These are phyloP conservation scores for rat (Rattus norvegicus) DNA, from an alignment of 2,113 vertebrate genomes.

Conservation along the genomic window DNA sequence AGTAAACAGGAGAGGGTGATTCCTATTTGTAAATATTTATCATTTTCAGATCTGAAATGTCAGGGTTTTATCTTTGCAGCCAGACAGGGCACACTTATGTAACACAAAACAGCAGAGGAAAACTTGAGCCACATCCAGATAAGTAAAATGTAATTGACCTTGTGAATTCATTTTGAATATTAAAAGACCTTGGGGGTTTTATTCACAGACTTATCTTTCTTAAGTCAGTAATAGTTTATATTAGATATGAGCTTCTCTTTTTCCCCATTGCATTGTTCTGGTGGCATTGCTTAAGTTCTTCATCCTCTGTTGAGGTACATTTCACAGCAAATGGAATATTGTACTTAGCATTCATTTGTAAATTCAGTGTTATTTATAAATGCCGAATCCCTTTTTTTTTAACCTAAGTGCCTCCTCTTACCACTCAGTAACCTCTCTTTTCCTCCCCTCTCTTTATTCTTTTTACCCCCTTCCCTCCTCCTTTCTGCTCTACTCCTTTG, in stretches of 20 bases:
- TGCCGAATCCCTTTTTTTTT: not conserved
- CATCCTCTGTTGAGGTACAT: conserved; percentile 26
- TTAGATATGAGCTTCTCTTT: conserved; percentile 51
- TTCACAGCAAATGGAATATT: conserved; percentile 18
- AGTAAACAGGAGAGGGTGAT: conserved; percentile 33
- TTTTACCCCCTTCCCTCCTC: not conserved
- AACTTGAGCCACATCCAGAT: not conserved
- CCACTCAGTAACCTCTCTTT: not conserved
- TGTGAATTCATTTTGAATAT: conserved; percentile 51
- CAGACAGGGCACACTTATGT: not conserved
- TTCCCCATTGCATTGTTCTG: no score
- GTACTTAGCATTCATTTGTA: conserved; percentile 34
- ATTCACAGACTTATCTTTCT: conserved; percentile 14
- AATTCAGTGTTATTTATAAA: conserved; percentile 52
- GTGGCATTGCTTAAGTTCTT: not conserved
- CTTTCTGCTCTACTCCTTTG: not conserved
- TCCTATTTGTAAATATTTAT: not conserved
- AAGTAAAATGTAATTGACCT: conserved; percentile 52
- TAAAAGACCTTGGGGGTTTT: conserved; percentile 41
- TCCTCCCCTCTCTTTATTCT: no score
- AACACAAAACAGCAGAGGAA: not conserved
- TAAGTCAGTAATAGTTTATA: conserved; percentile 22
- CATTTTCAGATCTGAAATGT: conserved; percentile 17
- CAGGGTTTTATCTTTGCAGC: not conserved
- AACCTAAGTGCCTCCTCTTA: not conserved